Percentiles rank a stretch among this genome's conserved stretches.
Conservation (phyloP, 2,888 invertebrate species). For the Drosophila koepferae region DNA sequence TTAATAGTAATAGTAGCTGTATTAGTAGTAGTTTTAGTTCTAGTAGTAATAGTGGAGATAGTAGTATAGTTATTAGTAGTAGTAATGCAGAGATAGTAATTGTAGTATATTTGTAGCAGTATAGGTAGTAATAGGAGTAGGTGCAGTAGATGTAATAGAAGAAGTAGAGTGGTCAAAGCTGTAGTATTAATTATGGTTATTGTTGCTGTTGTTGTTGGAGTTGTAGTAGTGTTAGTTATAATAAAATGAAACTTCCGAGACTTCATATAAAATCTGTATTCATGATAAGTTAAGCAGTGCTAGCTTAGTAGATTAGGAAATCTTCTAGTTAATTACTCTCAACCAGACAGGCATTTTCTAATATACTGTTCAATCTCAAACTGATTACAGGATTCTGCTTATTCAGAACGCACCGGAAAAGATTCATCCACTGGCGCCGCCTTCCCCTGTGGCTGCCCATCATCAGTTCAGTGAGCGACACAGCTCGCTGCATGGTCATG, state of each 20-base stretch:
- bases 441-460: constrained; percentile 86
- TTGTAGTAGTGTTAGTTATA: background rate
- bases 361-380: background rate
- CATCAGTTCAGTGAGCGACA: constrained; percentile 61
- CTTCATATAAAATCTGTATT: background rate
- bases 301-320: background rate
- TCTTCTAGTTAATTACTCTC: background rate
- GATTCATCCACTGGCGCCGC: constrained; percentile 87
- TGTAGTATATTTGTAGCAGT: background rate
- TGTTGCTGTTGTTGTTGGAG: too few species aligned
- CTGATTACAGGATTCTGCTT: constrained; percentile 90
- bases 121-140: background rate
- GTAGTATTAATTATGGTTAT: background rate
- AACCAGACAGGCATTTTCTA: background rate
- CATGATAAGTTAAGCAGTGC: background rate
- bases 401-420: constrained; percentile 97
- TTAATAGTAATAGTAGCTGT: background rate
- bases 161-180: background rate
- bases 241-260: background rate
- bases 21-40: background rate
- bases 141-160: too few species aligned
- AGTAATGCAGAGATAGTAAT: background rate
- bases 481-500: constrained; percentile 52
- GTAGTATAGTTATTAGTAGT: background rate
- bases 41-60: background rate